Evolutionary conservation across 2,888 invertebrate species (phyloP).

Genomic region (Incurvaria masculella): DNA sequence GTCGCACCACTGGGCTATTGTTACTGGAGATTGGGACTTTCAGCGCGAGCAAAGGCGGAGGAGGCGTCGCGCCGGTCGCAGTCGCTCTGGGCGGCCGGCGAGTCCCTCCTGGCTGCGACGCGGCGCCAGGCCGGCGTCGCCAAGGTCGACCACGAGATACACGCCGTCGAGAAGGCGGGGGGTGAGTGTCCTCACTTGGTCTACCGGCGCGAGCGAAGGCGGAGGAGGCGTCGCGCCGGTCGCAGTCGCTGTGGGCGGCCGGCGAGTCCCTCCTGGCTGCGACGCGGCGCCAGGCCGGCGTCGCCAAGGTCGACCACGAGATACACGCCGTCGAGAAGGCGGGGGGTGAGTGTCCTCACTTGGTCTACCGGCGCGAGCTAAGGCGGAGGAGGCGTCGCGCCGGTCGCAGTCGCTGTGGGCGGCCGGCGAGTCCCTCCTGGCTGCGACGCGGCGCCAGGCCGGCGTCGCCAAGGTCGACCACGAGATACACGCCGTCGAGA

Average conservation of each 20-base stretch:
- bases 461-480: conserved; percentile 57
- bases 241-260: conserved; percentile 92
- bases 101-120: conserved; percentile 77
- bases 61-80: conserved; percentile 77
- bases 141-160: conserved; percentile 68
- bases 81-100: conserved; percentile 91
- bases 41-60: conserved; percentile 71
- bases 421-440: conserved; percentile 83
- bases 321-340: conserved; percentile 71
- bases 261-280: conserved; percentile 83
- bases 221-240: conserved; percentile 71
- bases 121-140: conserved; percentile 54
- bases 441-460: conserved; percentile 66
- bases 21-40: too few relatives aligned
- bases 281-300: conserved; percentile 59
- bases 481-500: conserved; percentile 70
- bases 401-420: conserved; percentile 91
- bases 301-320: conserved; percentile 64
- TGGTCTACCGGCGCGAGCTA: conserved; percentile 70
- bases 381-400: conserved; percentile 69
- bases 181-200: conserved; percentile 54
- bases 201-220: conserved; percentile 64
- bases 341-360: conserved; percentile 64
- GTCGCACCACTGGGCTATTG: too few relatives aligned
- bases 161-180: conserved; percentile 70